phyloP scores from a whole-genome alignment of 2,888 invertebrate genomes.

The Athetis lepigone region DNA sequence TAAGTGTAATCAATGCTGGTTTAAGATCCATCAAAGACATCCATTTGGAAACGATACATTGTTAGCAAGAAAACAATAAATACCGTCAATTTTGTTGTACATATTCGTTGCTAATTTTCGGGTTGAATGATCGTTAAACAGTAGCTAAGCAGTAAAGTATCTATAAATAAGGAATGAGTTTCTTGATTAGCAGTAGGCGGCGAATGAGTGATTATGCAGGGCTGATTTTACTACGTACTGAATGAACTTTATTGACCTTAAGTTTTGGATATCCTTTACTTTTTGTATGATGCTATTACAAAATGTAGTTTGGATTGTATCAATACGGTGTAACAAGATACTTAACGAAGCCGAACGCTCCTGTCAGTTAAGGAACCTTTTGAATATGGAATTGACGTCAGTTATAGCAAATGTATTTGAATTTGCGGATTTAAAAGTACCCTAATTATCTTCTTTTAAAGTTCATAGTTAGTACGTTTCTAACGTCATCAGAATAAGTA shows the following conservation, averaged over 20 bases:
- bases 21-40: slow-evolving; percentile 28
- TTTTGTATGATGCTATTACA: too few species aligned
- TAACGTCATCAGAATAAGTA: too few species aligned
- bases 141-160: slow-evolving; percentile 7
- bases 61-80: slow-evolving; percentile 6
- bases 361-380: too few species aligned
- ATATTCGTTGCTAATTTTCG: slow-evolving; percentile 30
- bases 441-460: too few species aligned
- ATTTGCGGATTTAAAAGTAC: too few species aligned
- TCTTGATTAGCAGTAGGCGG: slow-evolving; percentile 7
- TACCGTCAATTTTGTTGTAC: slow-evolving; percentile 27
- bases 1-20: slow-evolving; percentile 1
- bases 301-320: too few species aligned
- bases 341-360: too few species aligned
- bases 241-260: neutral
- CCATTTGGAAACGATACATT: neutral
- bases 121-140: slow-evolving; percentile 1
- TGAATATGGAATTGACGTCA: too few species aligned
- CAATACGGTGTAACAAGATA: too few species aligned
- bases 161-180: slow-evolving; percentile 11
- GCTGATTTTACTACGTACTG: slow-evolving; percentile 24
- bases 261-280: neutral
- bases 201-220: slow-evolving; percentile 4
- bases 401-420: too few species aligned
- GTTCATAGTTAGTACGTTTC: too few species aligned